phyloP scores from a whole-genome alignment of 2,888 invertebrate genomes.

The Sphecodes monilicornis region DNA sequence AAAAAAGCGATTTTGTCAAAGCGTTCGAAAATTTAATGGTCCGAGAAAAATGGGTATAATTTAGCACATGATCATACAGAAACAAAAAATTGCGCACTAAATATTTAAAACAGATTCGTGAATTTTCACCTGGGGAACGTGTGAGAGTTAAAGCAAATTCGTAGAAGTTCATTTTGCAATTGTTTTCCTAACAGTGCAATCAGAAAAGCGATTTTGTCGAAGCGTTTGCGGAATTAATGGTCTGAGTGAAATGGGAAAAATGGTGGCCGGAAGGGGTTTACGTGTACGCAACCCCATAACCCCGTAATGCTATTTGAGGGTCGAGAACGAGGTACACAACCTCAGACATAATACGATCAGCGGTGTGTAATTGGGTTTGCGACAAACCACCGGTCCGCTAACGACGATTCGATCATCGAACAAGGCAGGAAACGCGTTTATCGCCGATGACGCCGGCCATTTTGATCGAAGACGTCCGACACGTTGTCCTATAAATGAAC shows the following conservation, averaged over 20 bases:
- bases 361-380: slow-evolving; percentile 47
- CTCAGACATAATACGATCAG: slow-evolving; percentile 46
- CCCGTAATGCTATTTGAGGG: slow-evolving; percentile 39
- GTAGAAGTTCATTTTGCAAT: neutral
- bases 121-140: neutral
- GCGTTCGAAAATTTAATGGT: too few relatives aligned
- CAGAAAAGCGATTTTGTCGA: neutral
- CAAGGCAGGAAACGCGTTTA: slow-evolving; percentile 18
- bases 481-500: neutral
- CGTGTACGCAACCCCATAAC: slow-evolving; percentile 19
- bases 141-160: neutral
- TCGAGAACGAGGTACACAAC: slow-evolving; percentile 38
- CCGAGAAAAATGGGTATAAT: too few relatives aligned
- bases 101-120: too few relatives aligned
- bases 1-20: too few relatives aligned
- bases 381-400: slow-evolving; percentile 38
- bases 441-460: neutral
- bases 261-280: neutral
- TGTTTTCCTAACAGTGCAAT: neutral
- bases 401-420: slow-evolving; percentile 32
- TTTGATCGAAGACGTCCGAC: neutral
- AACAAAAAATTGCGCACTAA: too few relatives aligned
- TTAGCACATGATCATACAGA: too few relatives aligned
- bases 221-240: neutral
- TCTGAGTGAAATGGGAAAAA: neutral